phyloP scores from a whole-genome alignment of 2,797 vertebrate species.

The Clarias fuscus region DNA sequence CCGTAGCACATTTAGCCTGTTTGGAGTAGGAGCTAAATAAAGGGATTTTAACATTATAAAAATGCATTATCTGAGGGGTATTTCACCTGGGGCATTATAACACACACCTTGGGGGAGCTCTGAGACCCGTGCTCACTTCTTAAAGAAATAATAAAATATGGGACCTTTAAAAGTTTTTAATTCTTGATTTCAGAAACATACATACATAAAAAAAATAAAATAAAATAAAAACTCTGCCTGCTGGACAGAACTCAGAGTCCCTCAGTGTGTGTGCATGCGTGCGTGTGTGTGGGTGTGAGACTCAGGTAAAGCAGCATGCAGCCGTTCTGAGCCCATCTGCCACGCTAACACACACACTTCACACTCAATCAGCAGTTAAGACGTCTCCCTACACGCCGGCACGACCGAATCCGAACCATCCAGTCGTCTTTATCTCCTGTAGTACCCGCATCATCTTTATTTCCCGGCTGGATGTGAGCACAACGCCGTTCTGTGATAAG shows the following conservation, averaged over 20 bases:
- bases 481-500: background rate
- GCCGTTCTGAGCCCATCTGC: slow-evolving; percentile 28
- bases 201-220: background rate
- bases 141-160: too few relatives aligned
- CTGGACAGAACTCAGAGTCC: background rate
- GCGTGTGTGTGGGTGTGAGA: slow-evolving; percentile 16
- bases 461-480: background rate
- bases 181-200: background rate
- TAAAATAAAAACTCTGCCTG: background rate
- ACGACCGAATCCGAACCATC: background rate
- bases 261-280: slow-evolving; percentile 11
- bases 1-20: too few relatives aligned
- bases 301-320: slow-evolving; percentile 31
- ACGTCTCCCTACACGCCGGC: slow-evolving; percentile 24
- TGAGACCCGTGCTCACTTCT: too few relatives aligned
- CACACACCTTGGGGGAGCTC: too few relatives aligned
- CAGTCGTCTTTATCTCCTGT: background rate
- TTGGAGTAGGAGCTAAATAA: too few relatives aligned
- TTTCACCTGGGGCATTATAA: too few relatives aligned
- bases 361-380: slow-evolving; percentile 43
- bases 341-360: slow-evolving; percentile 32
- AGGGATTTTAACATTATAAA: too few relatives aligned
- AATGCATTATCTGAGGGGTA: too few relatives aligned
- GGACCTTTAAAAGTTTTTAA: background rate
- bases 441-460: background rate